Percentiles rank a stretch among this genome's conserved stretches.
Conservation (phyloP, 2,113 vertebrate genomes). For the Dascyllus trimaculatus region DNA sequence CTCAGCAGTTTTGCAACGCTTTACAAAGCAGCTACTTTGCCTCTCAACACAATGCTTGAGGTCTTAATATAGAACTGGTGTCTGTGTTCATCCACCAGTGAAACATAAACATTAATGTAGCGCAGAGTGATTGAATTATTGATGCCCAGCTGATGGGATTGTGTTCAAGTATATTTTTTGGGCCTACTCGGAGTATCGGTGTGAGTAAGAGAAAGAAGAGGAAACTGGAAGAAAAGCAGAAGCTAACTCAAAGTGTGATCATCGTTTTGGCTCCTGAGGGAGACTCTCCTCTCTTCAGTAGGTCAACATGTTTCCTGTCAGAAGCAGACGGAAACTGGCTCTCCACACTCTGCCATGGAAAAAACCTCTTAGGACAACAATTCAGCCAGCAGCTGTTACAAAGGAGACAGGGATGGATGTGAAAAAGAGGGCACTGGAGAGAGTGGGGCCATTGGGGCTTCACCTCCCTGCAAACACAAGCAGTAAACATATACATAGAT, state of each 20-base stretch:
- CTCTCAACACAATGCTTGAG: constrained; percentile 19
- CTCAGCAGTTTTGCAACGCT: constrained; percentile 10
- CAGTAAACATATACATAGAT: constrained; percentile 44
- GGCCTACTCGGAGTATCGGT: neutral
- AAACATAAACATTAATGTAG: constrained; percentile 62
- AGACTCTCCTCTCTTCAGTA: constrained; percentile 40
- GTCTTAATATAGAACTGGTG: constrained; percentile 61
- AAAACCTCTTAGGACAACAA: constrained; percentile 65
- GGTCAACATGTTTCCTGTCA: constrained; percentile 72
- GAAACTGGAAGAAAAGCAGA: neutral
- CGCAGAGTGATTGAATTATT: constrained; percentile 71
- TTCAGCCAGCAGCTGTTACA: constrained; percentile 67
- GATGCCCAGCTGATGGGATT: constrained; percentile 56
- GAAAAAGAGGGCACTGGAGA: constrained; percentile 38
- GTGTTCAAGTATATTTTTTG: constrained; percentile 28
- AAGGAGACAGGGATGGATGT: constrained; percentile 34
- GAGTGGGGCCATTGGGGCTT: constrained; percentile 33
- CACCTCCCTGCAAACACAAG: neutral
- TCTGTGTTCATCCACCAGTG: constrained; percentile 39
- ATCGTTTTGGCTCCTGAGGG: constrained; percentile 38
- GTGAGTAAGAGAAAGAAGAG: neutral
- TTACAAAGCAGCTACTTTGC: constrained; percentile 45
- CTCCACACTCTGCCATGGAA: constrained; percentile 67
- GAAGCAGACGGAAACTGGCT: constrained; percentile 66
- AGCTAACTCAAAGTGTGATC: constrained; percentile 9